Evolutionary conservation across 2,113 vertebrate genomes (phyloP), one percentile per base, ranked within the genome.

Genomic region (Pseudorectes ferrugineus): DNA sequence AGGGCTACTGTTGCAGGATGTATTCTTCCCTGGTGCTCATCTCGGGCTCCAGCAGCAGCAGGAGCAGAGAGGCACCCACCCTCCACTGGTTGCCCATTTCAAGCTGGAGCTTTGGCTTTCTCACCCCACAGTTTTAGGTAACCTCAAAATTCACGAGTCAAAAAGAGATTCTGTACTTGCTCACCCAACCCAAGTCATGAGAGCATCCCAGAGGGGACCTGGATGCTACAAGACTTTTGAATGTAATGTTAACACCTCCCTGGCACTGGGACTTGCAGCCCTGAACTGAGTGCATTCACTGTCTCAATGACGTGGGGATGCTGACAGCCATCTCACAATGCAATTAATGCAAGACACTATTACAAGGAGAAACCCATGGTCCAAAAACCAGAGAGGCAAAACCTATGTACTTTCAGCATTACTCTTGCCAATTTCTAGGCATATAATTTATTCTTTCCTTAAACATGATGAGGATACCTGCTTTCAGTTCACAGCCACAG

Each of bases 251-350:
- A 54, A 40, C 28, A 45, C 25, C 24, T 76, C 28, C 42, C 45
- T 65, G 67, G n/a, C 66, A 51, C 43, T 23, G 63, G 51, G 17
- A 29, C 45, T 42, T 61, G 45, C n/a, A 79, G 70, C 46, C 16
- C 72, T 73, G 79, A 61, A 26, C 15, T 14, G 33, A 42, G 40
- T 9, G 29, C 17, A 9, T 51, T 51, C 35, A 4, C 36, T 65
- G 3, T 15, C 62, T 57, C 20, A 49, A 0, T 9, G 49, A 40
- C 1, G 1, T 9, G 26, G 25, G n/a, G 28, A 40, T 11, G 20
- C 23, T 22, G 43, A 38, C 24, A 54, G 54, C 7, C 49, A 45
- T 23, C 25, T 83, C 29, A 52, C 40, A 58, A 4, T 8, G n/a
- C 1, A 2, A 52, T 36, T 43, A 45, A 9, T 65, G n/a, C n/a